Conservation (phyloP, 1,140 invertebrate genomes). For the Melipona quadrifasciata region DNA sequence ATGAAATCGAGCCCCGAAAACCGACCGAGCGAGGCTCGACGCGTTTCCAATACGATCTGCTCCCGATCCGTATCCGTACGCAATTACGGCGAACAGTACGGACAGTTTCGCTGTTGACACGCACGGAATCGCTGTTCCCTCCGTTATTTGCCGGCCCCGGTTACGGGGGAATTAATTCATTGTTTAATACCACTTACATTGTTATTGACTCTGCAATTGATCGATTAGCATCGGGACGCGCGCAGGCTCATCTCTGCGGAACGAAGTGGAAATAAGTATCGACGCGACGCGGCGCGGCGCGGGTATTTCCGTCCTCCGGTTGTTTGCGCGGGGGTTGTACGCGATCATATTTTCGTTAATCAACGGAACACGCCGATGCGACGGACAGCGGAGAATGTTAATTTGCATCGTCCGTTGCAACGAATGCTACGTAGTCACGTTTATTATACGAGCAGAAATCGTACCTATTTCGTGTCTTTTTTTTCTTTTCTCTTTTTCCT, state of each 20-base stretch:
- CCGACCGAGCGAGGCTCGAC: background rate
- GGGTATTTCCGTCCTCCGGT: background rate
- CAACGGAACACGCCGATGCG: background rate
- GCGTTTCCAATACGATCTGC: background rate
- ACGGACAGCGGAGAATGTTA: background rate
- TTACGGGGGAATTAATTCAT: constrained; percentile 37
- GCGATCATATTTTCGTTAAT: constrained; percentile 31
- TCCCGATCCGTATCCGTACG: constrained; percentile 26
- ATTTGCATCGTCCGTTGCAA: constrained; percentile 6
- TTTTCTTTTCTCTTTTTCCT: no score
- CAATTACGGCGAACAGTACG: constrained; percentile 31
- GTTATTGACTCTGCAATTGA: constrained; percentile 49
- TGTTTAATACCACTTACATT: constrained; percentile 50
- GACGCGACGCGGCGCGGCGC: no score
- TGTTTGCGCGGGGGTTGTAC: background rate
- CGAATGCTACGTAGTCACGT: background rate
- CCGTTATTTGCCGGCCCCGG: constrained; percentile 29
- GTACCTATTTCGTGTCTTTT: no score
- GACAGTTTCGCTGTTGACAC: constrained; percentile 43
- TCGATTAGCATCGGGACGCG: constrained; percentile 6
- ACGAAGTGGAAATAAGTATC: background rate
- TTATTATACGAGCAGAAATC: no score
- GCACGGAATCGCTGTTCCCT: background rate
- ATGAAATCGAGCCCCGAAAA: constrained; percentile 44
- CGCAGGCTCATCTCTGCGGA: background rate